Conservation (phyloP, 2,888 invertebrate genomes). For the Vesta saturnalis region DNA sequence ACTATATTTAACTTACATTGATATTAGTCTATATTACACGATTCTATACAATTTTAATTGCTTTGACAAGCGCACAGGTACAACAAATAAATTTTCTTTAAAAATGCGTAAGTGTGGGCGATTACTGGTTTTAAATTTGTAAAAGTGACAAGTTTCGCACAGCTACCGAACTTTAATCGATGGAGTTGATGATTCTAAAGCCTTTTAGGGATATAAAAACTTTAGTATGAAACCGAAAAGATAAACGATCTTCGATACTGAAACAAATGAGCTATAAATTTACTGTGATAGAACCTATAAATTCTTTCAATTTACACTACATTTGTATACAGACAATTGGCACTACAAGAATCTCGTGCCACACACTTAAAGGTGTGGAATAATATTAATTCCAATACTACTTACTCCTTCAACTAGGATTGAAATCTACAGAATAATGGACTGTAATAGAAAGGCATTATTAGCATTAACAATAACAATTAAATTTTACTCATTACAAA, state of each 20-base stretch:
- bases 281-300: constrained; percentile 4
- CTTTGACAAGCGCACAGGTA: no score
- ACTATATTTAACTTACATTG: no score
- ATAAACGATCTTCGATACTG: not conserved
- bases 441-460: no score
- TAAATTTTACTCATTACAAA: no score
- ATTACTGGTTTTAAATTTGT: not conserved
- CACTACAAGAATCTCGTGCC: constrained; percentile 13
- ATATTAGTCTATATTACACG: no score
- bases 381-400: not conserved
- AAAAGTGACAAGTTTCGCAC: not conserved
- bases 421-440: not conserved
- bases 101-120: no score
- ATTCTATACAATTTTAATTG: no score
- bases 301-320: constrained; percentile 17
- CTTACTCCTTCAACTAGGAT: not conserved
- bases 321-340: constrained; percentile 6
- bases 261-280: constrained; percentile 16
- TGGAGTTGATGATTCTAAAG: not conserved
- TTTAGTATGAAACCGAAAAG: not conserved
- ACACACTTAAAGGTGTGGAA: constrained; percentile 5
- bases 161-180: not conserved
- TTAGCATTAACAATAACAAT: no score
- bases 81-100: no score
- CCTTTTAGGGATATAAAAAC: not conserved